These are phyloP conservation scores for Carabus problematicus DNA, from an alignment of 2,888 invertebrate species.

Conservation along the genomic window DNA sequence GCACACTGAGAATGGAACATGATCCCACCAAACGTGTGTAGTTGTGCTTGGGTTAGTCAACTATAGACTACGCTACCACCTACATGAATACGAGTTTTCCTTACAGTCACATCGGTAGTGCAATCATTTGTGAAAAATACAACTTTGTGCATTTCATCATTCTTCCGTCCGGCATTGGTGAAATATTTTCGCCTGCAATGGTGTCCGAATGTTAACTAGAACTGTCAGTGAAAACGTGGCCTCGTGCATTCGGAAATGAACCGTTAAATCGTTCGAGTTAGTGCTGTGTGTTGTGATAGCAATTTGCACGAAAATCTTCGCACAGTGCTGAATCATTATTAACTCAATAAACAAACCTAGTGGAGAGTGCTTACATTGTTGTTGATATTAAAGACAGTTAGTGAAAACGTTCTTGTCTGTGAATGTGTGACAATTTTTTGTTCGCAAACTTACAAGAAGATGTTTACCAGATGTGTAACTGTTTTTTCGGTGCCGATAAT, in stretches of 20 bases:
- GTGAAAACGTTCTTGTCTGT: no score
- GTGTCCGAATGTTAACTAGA: slow-evolving; percentile 9
- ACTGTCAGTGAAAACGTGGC: neutral
- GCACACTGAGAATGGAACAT: slow-evolving; percentile 48
- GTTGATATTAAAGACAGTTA: no score
- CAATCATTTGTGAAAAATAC: slow-evolving; percentile 9
- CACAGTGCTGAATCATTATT: no score
- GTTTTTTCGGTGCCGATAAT: slow-evolving; percentile 9
- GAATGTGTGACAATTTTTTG: no score
- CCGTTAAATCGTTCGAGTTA: neutral
- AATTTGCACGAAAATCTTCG: no score
- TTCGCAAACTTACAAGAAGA: neutral
- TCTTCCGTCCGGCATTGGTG: neutral
- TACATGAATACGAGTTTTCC: slow-evolving; percentile 9
- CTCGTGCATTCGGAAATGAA: neutral
- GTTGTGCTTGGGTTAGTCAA: slow-evolving; percentile 40
- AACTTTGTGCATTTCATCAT: neutral
- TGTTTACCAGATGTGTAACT: slow-evolving; percentile 34
- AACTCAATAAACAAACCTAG: no score
- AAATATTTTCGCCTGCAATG: neutral
- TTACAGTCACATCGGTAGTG: neutral
- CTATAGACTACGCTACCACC: slow-evolving; percentile 39
- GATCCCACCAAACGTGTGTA: slow-evolving; percentile 33
- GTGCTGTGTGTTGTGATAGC: neutral
- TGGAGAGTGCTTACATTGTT: no score